Evolutionary conservation across 1,140 invertebrate genomes (phyloP), one percentile per base, ranked within the genome.

Genomic region (Linepithema humile): DNA sequence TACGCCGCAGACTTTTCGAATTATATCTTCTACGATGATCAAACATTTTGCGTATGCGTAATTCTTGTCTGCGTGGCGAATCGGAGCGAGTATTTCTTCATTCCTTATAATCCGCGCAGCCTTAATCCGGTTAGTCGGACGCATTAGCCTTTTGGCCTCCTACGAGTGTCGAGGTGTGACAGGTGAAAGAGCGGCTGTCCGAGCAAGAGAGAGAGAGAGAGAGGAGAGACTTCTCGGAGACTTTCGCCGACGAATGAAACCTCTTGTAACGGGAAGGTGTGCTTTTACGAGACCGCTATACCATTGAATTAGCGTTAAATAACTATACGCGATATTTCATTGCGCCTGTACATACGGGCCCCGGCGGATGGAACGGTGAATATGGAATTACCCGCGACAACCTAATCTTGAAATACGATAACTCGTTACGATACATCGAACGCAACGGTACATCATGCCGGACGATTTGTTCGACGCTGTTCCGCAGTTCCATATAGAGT

Each of bases 71-170:
- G 53, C 57, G 60, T 77, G 72, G 57, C 59, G 26, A 73, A 83
- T 83, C 83, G 40, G n/a, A 48, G 45, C 29, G 50, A 55, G 32
- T 65, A 55, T 74, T 88, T 83, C 67, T 43, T 59, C 57, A 57
- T 40, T 73, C 48, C n/a, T n/a, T 55, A 73, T 88, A 88, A 88
- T 88, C 82, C 65, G 67, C 60, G 50, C 15, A 40, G 43, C 55
- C 65, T 84, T 85, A 87, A 88, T 88, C 85, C 87, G 87, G 85
- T 88, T 88, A 88, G 53, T 85, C 83, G 77, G 59, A 80, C 64
- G 86, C 57, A 85, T 82, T 82, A 87, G 48, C 72, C 65, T 77
- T 62, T 82, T 50, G 55, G 43, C 85, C 85, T 77, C 72, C 83
- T 77, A 74, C 86, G 83, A 88, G 53, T 77, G 70, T 77, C 75